These are phyloP conservation scores for Coecobrya sp. DNA, from an alignment of 2,888 invertebrate genomes.

Conservation along the genomic window DNA sequence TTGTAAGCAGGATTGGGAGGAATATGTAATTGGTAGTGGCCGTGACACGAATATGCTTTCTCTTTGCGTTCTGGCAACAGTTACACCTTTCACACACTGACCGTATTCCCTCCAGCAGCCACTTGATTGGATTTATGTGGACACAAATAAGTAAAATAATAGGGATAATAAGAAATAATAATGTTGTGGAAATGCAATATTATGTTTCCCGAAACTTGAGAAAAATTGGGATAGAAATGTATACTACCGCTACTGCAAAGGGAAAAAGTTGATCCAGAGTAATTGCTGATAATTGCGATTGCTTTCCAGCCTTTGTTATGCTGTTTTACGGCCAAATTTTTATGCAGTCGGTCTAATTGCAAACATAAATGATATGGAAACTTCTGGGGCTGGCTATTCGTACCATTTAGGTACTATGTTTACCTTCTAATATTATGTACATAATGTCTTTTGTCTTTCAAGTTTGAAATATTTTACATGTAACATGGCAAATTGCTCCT, in stretches of 20 bases:
- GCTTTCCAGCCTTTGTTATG: background rate
- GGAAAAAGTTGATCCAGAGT: background rate
- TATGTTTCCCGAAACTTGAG: constrained; percentile 12
- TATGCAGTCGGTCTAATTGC: constrained; percentile 21
- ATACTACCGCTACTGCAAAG: background rate
- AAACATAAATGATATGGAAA: no score
- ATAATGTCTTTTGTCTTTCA: no score
- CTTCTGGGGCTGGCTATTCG: no score
- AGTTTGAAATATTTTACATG: no score
- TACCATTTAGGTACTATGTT: no score
- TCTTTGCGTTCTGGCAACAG: constrained; percentile 30
- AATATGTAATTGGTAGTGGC: constrained; percentile 38
- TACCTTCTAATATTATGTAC: no score
- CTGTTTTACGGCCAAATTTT: constrained; percentile 7
- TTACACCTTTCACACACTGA: background rate
- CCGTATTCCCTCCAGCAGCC: background rate
- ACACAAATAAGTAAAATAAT: background rate
- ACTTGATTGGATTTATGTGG: constrained; percentile 16
- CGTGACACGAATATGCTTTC: constrained; percentile 51
- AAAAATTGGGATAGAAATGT: background rate
- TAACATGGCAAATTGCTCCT: no score
- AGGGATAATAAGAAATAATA: background rate
- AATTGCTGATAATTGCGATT: background rate
- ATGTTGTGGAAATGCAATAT: background rate
- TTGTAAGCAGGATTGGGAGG: background rate